Conservation (phyloP, 2,888 invertebrate genomes). For the Zootermopsis nevadensis region DNA sequence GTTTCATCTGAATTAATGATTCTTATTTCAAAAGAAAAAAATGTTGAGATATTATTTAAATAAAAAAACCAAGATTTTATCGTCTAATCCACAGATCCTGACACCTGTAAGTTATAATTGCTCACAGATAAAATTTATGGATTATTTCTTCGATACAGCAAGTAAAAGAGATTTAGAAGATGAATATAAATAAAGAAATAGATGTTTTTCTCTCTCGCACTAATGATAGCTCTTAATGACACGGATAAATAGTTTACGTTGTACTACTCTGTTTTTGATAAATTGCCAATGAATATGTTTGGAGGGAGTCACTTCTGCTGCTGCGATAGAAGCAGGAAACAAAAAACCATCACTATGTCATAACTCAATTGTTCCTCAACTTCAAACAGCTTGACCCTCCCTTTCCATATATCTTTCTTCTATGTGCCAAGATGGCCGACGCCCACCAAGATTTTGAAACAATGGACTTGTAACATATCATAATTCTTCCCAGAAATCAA, state of each 20-base stretch:
- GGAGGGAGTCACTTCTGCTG: conserved; percentile 31
- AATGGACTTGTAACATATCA: conserved; percentile 46
- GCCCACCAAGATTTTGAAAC: conserved; percentile 51
- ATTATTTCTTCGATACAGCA: conserved; percentile 28
- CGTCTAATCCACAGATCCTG: conserved; percentile 33
- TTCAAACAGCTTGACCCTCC: conserved; percentile 49
- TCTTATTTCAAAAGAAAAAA: background rate
- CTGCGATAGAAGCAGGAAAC: conserved; percentile 22
- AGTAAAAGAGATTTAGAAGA: conserved; percentile 32
- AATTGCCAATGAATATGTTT: conserved; percentile 45
- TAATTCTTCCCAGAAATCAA: conserved; percentile 34
- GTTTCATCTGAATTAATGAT: conserved; percentile 35
- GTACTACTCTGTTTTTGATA: conserved; percentile 43
- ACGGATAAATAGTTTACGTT: conserved; percentile 51
- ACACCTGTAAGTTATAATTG: conserved; percentile 43
- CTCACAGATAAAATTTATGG: conserved; percentile 42
- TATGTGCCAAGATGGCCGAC: conserved; percentile 51
- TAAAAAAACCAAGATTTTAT: conserved; percentile 25
- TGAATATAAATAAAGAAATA: conserved; percentile 45
- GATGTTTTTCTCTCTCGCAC: conserved; percentile 49
- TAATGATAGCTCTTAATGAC: conserved; percentile 53
- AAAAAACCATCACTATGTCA: conserved; percentile 46
- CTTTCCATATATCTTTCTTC: conserved; percentile 51
- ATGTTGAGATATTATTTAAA: conserved; percentile 27
- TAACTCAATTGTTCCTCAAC: conserved; percentile 50